Evolutionary conservation across 2,888 invertebrate genomes (phyloP).

Genomic region (Melinaea marsaeus): DNA sequence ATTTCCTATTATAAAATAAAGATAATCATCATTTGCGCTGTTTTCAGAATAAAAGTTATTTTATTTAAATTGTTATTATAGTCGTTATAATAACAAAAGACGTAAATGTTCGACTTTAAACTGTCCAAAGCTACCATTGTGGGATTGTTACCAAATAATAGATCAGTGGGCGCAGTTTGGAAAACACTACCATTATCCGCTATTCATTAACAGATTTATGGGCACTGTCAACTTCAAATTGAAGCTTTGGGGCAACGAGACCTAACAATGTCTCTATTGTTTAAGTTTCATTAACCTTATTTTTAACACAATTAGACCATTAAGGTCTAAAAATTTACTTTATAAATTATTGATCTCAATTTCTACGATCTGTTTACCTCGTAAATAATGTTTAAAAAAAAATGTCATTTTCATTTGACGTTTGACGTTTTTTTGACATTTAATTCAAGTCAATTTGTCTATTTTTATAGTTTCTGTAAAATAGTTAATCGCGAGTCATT

Average conservation of each 20-base stretch:
- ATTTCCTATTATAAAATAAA: no score
- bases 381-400: no score
- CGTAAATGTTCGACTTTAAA: constrained; percentile 7
- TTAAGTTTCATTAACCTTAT: no score
- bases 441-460: not conserved
- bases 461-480: not conserved
- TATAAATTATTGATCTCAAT: no score
- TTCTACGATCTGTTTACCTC: no score
- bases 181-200: constrained; percentile 4
- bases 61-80: no score
- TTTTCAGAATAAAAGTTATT: no score
- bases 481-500: not conserved
- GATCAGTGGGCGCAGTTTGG: constrained; percentile 6
- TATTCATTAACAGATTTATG: constrained; percentile 8
- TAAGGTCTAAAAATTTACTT: no score
- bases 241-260: not conserved
- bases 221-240: not conserved
- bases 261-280: not conserved
- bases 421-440: not conserved
- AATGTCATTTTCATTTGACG: no score
- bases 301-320: no score
- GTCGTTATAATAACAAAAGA: constrained; percentile 3
- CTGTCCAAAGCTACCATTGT: constrained; percentile 13
- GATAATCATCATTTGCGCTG: no score
- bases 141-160: constrained; percentile 16